Evolutionary conservation across 2,797 vertebrate genomes (phyloP).

Genomic region (Oreonectes daqikongensis): DNA sequence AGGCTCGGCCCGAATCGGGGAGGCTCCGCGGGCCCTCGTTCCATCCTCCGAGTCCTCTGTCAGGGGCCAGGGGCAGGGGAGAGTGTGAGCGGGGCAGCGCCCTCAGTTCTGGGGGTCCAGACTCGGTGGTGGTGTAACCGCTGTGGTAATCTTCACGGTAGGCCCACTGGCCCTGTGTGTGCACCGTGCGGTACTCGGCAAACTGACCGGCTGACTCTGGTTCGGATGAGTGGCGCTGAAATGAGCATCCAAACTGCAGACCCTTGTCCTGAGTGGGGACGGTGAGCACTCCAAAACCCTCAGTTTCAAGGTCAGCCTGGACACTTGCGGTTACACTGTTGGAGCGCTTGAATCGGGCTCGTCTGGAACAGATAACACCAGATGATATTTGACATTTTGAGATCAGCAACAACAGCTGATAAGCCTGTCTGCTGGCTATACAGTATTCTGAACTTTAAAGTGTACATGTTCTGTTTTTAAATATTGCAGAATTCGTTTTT

Average conservation of each 20-base stretch:
- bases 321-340: constrained; percentile 98
- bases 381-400: neutral
- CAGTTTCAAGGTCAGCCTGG: constrained; percentile 95
- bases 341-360: constrained; percentile 95
- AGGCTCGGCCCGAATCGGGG: constrained; percentile 91
- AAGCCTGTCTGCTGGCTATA: neutral
- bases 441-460: neutral
- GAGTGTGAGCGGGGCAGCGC: constrained; percentile 75
- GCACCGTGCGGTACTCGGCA: constrained; percentile 94
- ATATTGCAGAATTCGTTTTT: too few relatives aligned
- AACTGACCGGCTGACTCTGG: constrained; percentile 91
- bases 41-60: constrained; percentile 80
- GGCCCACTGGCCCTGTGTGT: constrained; percentile 98
- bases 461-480: too few relatives aligned
- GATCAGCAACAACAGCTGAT: neutral
- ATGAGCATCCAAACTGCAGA: constrained; percentile 95
- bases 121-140: constrained; percentile 73
- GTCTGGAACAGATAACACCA: constrained; percentile 73
- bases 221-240: constrained; percentile 96
- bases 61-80: constrained; percentile 74
- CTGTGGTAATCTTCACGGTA: constrained; percentile 89
- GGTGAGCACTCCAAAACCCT: constrained; percentile 83
- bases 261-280: constrained; percentile 95
- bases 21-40: constrained; percentile 91
- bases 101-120: constrained; percentile 74